Percentiles rank a stretch among this genome's conserved stretches.
These are phyloP conservation scores for Noturus placidus DNA, from an alignment of 2,113 vertebrate species.

Conservation along the genomic window DNA sequence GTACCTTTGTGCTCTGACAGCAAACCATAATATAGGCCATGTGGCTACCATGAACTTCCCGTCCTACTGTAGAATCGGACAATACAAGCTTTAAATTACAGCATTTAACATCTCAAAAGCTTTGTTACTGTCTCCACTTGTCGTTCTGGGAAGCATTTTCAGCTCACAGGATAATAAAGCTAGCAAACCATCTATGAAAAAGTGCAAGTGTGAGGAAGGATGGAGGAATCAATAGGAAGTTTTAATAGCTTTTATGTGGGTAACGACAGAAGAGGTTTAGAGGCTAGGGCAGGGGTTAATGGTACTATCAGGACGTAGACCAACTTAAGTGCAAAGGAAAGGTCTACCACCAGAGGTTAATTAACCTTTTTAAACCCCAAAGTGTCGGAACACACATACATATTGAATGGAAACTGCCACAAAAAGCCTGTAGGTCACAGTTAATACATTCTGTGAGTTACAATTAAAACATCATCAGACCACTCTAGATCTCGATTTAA, in stretches of 20 bases:
- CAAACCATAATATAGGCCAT: conserved; percentile 13
- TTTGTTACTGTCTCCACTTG: conserved; percentile 25
- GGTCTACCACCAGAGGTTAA: conserved; percentile 90
- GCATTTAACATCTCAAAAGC: conserved; percentile 30
- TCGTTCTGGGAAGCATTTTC: conserved; percentile 27
- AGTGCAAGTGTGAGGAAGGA: conserved; percentile 50
- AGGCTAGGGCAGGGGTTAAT: conserved; percentile 91
- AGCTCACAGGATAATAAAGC: conserved; percentile 44
- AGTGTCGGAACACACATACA: conserved; percentile 74
- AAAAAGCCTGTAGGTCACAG: conserved; percentile 72
- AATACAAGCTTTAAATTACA: conserved; percentile 30
- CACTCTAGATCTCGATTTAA: conserved; percentile 70
- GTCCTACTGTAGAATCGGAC: conserved; percentile 22
- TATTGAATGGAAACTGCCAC: conserved; percentile 83
- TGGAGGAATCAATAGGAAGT: conserved; percentile 83
- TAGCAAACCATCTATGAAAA: conserved; percentile 49
- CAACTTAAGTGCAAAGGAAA: conserved; percentile 88
- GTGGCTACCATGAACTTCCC: conserved; percentile 4
- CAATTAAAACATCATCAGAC: conserved; percentile 78
- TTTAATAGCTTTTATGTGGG: conserved; percentile 85
- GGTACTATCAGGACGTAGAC: conserved; percentile 91
- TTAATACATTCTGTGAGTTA: conserved; percentile 73
- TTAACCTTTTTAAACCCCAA: conserved; percentile 89
- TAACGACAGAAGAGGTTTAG: conserved; percentile 85
- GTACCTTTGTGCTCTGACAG: conserved; percentile 1